phyloP scores from a whole-genome alignment of 2,888 invertebrate genomes.

The Xestia ashworthii region DNA sequence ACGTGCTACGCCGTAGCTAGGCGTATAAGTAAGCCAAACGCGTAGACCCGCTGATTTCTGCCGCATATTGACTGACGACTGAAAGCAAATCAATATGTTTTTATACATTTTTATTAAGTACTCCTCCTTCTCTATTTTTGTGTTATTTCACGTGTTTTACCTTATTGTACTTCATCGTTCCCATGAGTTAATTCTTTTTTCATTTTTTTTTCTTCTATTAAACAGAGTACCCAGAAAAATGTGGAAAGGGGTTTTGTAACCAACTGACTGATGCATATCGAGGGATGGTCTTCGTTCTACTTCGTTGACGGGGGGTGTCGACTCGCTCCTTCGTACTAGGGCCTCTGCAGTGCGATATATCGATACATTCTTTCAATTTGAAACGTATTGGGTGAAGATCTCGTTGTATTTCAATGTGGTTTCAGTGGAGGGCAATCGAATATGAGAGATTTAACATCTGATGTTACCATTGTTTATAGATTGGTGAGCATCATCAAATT shows the following conservation, averaged over 20 bases:
- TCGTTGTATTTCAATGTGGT: no score
- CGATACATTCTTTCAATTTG: no score
- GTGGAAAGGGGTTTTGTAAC: background rate
- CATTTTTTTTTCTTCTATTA: no score
- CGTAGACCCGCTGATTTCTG: background rate
- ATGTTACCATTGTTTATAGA: background rate
- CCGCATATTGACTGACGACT: background rate
- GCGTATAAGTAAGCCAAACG: background rate
- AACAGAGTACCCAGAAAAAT: background rate
- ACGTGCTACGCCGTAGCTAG: conserved; percentile 36
- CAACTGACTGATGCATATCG: no score
- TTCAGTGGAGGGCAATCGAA: no score
- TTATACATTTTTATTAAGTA: background rate
- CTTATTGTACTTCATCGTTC: background rate
- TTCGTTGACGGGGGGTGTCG: background rate
- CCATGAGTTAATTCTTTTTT: background rate
- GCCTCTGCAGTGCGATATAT: background rate
- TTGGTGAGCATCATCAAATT: background rate
- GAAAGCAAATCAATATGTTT: no score
- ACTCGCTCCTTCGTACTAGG: background rate
- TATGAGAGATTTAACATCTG: no score
- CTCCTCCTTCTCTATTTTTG: background rate
- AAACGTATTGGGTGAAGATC: no score
- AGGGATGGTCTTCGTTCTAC: background rate
- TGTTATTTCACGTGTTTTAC: background rate